Evolutionary conservation across 1,140 invertebrate species (phyloP).

Genomic region (Telenomus remus): DNA sequence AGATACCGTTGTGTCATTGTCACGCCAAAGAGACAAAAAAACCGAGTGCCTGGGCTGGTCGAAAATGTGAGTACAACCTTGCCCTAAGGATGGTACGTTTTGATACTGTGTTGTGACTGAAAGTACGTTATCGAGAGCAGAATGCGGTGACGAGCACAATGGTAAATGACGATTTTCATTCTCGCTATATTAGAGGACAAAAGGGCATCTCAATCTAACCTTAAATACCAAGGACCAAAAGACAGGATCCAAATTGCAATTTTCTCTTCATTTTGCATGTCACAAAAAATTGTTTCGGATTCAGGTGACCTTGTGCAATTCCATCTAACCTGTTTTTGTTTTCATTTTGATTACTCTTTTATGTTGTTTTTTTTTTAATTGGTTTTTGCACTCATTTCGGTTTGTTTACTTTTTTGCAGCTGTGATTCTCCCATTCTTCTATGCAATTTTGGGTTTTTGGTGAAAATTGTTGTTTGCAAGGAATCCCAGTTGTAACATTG

Average conservation of each 20-base stretch:
- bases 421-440: too few relatives aligned
- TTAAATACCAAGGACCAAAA: background rate
- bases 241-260: background rate
- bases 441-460: too few relatives aligned
- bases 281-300: background rate
- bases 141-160: constrained; percentile 19
- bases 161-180: constrained; percentile 40
- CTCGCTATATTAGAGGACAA: constrained; percentile 9
- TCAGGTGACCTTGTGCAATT: background rate
- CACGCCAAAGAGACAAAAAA: constrained; percentile 24
- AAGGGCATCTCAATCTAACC: constrained; percentile 7
- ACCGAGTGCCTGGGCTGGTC: constrained; percentile 1
- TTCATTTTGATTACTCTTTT: background rate
- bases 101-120: constrained; percentile 10
- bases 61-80: constrained; percentile 40
- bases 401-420: too few relatives aligned
- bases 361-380: too few relatives aligned
- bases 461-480: too few relatives aligned
- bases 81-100: constrained; percentile 24
- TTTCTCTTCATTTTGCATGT: background rate
- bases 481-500: too few relatives aligned
- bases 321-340: background rate
- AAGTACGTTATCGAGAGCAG: constrained; percentile 23
- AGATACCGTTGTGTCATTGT: constrained; percentile 2
- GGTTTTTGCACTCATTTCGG: too few relatives aligned